Conservation (phyloP, 2,113 vertebrate species). For the Bostrychus sinensis region DNA sequence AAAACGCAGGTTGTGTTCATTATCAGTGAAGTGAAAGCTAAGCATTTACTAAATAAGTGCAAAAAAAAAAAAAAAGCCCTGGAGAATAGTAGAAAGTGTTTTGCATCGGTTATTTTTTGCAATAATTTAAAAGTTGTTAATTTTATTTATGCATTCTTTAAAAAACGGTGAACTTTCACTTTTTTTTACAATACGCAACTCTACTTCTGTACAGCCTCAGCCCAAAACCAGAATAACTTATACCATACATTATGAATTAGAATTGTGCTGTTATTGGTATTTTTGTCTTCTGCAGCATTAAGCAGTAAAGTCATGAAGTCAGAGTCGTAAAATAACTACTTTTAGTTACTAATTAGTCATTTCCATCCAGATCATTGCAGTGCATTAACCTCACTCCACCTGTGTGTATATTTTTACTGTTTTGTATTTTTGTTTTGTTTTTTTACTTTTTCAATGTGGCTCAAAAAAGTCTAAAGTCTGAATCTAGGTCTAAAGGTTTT, state of each 20-base stretch:
- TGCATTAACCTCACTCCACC: no score
- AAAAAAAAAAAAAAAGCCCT: constrained; percentile 30
- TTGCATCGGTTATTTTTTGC: constrained; percentile 45
- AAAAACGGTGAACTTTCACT: constrained; percentile 11
- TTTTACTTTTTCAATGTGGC: no score
- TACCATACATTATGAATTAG: neutral
- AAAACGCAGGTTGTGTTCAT: constrained; percentile 67
- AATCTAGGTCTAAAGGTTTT: no score
- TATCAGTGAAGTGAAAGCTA: constrained; percentile 52
- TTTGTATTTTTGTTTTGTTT: no score
- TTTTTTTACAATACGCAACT: neutral
- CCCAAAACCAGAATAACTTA: constrained; percentile 12
- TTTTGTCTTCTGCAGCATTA: neutral
- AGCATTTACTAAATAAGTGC: constrained; percentile 43
- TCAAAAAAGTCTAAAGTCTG: no score
- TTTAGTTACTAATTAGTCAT: no score
- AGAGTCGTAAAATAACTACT: no score
- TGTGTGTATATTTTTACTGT: no score
- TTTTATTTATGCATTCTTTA: constrained; percentile 32
- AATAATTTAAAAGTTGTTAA: constrained; percentile 31
- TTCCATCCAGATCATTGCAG: no score
- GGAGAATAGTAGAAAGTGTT: constrained; percentile 43
- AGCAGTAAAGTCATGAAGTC: neutral
- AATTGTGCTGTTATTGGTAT: neutral
- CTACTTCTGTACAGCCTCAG: neutral